Evolutionary conservation across 2,888 invertebrate genomes (phyloP).

Genomic region (Parascotia fuliginaria): DNA sequence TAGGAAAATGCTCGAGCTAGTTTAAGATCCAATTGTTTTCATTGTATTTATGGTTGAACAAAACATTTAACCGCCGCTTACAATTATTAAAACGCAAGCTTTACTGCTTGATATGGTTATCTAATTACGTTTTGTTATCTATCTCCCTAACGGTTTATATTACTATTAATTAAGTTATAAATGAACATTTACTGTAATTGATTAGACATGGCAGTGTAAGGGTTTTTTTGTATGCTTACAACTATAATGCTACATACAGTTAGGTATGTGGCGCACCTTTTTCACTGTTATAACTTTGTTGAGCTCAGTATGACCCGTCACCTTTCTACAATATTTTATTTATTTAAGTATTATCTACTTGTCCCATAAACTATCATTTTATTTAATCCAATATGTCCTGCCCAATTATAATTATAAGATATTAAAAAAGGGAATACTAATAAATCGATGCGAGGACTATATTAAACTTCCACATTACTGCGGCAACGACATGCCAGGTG

Average conservation of each 20-base stretch:
- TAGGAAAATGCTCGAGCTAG: too few species aligned
- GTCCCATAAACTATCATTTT: slow-evolving; percentile 23
- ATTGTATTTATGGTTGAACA: too few species aligned
- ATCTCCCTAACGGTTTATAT: slow-evolving; percentile 31
- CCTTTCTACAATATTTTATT: slow-evolving; percentile 22
- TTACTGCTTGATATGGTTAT: background rate
- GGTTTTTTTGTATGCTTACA: slow-evolving; percentile 20
- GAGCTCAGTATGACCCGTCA: slow-evolving; percentile 11
- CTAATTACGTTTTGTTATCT: background rate
- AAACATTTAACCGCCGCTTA: background rate
- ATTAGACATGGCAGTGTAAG: slow-evolving; percentile 23
- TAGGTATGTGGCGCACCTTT: slow-evolving; percentile 26
- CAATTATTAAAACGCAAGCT: background rate
- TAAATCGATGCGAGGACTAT: slow-evolving; percentile 77
- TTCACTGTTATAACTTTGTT: slow-evolving; percentile 8
- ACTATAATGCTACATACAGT: slow-evolving; percentile 27
- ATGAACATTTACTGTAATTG: slow-evolving; percentile 35
- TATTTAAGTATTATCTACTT: slow-evolving; percentile 21
- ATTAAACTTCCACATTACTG: slow-evolving; percentile 79
- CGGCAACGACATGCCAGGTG: slow-evolving; percentile 67
- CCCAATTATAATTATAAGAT: slow-evolving; percentile 72
- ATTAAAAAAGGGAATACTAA: slow-evolving; percentile 78
- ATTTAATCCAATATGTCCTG: slow-evolving; percentile 61
- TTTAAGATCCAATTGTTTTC: too few species aligned
- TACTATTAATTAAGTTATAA: slow-evolving; percentile 40